Conservation (phyloP, 2,797 vertebrate species). For the Silurus aristotelis region DNA sequence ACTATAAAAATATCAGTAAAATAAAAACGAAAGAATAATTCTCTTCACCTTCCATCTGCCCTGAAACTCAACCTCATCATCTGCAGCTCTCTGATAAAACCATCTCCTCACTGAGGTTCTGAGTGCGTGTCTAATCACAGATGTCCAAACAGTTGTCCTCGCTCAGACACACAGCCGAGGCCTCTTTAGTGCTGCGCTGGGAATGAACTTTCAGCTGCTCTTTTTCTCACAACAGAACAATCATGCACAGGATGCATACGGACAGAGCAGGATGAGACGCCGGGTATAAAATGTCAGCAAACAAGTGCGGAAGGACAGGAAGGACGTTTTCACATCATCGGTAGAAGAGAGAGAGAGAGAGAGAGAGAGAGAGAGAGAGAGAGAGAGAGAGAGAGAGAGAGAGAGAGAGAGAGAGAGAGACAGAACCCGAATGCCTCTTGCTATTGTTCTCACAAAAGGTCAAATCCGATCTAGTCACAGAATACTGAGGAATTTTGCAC, state of each 20-base stretch:
- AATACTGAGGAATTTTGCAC: conserved; percentile 64
- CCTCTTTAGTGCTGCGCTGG: conserved; percentile 14
- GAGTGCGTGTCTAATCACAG: conserved; percentile 38
- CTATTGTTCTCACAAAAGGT: conserved; percentile 82
- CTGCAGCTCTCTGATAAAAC: conserved; percentile 18
- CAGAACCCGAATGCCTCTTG: conserved; percentile 75
- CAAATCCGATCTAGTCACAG: conserved; percentile 79
- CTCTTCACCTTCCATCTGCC: neutral
- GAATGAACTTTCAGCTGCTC: conserved; percentile 48
- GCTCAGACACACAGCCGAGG: conserved; percentile 25
- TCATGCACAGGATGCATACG: conserved; percentile 41
- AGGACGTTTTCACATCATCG: conserved; percentile 60
- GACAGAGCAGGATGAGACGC: conserved; percentile 56
- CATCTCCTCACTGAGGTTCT: neutral
- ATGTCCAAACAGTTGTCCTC: conserved; percentile 40
- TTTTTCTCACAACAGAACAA: conserved; percentile 49
- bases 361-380: too few species aligned
- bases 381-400: too few species aligned
- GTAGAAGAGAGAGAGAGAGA: conserved; percentile 57
- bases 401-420: conserved; percentile 60
- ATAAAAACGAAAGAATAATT: neutral
- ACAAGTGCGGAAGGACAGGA: conserved; percentile 65
- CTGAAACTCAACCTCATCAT: neutral
- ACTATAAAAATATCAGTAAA: too few species aligned
- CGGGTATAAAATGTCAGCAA: conserved; percentile 67